phyloP scores from a whole-genome alignment of 2,113 vertebrate genomes.

The western clawed frog (Xenopus tropicalis) region UCB_Xtro_10.0 CM004450.2:34369001-34369500 shows the following conservation, averaged over 20 bases:
- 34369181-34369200: conserved; percentile 1
- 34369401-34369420: neutral
- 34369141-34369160: conserved; percentile 6
- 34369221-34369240: neutral
- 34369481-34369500: conserved; percentile 9
- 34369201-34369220: neutral
- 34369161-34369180: neutral
- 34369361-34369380: neutral
- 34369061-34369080: neutral
- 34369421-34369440: neutral
- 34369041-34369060: neutral
- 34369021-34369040: neutral
- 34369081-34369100: neutral
- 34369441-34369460: conserved; percentile 1
- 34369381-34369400: neutral
- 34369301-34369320: conserved; percentile 8
- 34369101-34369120: neutral
- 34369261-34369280: neutral
- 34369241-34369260: neutral
- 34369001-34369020: neutral
- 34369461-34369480: conserved; percentile 3
- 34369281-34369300: neutral
- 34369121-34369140: conserved; percentile 5
- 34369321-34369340: neutral
- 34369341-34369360: neutral